These are phyloP conservation scores for Poliocrania exsul DNA, from an alignment of 2,797 vertebrate species.

Conservation along the genomic window DNA sequence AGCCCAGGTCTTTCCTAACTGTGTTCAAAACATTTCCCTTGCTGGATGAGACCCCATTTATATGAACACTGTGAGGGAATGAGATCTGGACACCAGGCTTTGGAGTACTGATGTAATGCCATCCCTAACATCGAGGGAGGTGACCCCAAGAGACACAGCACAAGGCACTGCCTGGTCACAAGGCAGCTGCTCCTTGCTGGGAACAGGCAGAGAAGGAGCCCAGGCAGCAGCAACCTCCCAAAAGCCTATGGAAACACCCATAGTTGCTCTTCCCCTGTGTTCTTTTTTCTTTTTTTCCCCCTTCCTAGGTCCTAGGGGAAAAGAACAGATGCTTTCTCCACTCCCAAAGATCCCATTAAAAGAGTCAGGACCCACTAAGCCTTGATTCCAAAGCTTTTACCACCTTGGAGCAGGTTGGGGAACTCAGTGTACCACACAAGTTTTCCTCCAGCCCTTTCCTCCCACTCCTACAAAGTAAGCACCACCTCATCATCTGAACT, in stretches of 20 bases:
- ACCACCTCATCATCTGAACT: accelerated
- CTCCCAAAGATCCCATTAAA: not conserved
- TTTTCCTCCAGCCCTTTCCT: not conserved
- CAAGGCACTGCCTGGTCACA: not conserved
- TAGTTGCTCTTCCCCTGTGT: not conserved
- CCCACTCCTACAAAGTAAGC: not conserved
- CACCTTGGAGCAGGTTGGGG: not conserved
- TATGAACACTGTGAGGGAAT: not conserved
- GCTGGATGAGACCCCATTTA: not conserved
- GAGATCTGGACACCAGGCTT: not conserved
- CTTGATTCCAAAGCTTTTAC: not conserved
- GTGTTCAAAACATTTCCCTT: not conserved
- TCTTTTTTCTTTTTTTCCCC: accelerated
- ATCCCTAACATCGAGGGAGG: not conserved
- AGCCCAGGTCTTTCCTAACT: not conserved
- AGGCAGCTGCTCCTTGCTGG: not conserved
- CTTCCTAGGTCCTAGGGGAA: not conserved
- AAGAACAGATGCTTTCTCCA: not conserved
- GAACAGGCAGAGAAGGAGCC: not conserved
- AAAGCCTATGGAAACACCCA: not conserved
- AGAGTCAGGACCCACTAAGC: not conserved
- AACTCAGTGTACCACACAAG: not conserved
- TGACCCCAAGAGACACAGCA: accelerated
- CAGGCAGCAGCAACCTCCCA: not conserved
- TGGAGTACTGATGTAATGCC: accelerated